A percentile compares a stretch with the other conserved stretches of the same genome.
Evolutionary conservation across 2,888 invertebrate genomes (phyloP).

Genomic region (Lochmaea capreae): DNA sequence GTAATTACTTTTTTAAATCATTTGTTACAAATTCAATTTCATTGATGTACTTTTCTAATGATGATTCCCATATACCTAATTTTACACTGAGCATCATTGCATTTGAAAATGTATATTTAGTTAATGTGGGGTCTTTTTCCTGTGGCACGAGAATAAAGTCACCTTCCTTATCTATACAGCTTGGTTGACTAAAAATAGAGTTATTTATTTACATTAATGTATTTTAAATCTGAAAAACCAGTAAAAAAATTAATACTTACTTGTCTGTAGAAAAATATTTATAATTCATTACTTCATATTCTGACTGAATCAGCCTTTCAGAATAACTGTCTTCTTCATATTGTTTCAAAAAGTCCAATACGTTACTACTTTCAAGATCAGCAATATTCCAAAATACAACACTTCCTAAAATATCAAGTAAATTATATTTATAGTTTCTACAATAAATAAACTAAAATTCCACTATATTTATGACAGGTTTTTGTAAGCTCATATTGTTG

Average conservation of each 20-base stretch:
- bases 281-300: slow-evolving; percentile 88
- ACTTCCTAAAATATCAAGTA: slow-evolving; percentile 63
- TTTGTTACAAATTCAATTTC: slow-evolving; percentile 85
- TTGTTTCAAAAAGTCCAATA: slow-evolving; percentile 78
- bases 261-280: slow-evolving; percentile 70
- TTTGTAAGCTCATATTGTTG: too few species aligned
- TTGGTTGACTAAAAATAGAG: slow-evolving; percentile 52
- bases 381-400: slow-evolving; percentile 92
- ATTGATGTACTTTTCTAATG: slow-evolving; percentile 84
- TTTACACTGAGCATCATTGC: slow-evolving; percentile 94
- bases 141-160: slow-evolving; percentile 57
- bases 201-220: slow-evolving; percentile 8
- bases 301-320: slow-evolving; percentile 75
- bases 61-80: slow-evolving; percentile 93
- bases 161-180: slow-evolving; percentile 57
- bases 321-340: slow-evolving; percentile 80
- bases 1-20: slow-evolving; percentile 72
- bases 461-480: too few species aligned
- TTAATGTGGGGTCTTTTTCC: slow-evolving; percentile 70
- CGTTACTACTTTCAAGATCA: slow-evolving; percentile 81
- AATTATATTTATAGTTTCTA: neutral
- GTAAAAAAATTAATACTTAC: slow-evolving; percentile 52
- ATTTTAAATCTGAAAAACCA: neutral
- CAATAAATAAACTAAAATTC: too few species aligned
- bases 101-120: slow-evolving; percentile 95